A percentile compares a stretch with the other conserved stretches of the same genome.
Evolutionary conservation across 2,113 vertebrate genomes (phyloP).

Genomic region (Syrrhaptes paradoxus): DNA sequence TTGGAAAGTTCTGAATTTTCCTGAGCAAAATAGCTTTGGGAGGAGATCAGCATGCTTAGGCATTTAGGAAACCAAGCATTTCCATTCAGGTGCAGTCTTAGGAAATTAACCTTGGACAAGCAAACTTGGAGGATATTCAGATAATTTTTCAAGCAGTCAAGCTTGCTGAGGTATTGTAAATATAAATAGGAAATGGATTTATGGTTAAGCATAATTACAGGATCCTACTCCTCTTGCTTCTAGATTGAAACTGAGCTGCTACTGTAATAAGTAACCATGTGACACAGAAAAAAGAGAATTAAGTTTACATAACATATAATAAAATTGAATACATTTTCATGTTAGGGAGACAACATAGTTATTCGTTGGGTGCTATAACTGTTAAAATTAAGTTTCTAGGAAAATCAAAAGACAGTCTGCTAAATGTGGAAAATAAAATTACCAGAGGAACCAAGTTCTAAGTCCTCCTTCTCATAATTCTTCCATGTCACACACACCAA

Average conservation of each 20-base stretch:
- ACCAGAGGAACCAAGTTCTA: not conserved
- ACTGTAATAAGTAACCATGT: constrained; percentile 17
- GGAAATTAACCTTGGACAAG: constrained; percentile 8
- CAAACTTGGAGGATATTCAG: not conserved
- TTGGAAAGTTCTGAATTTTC: constrained; percentile 6
- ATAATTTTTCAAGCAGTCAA: constrained; percentile 21
- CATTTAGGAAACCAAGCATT: not conserved
- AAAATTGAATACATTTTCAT: constrained; percentile 42
- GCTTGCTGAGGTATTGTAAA: constrained; percentile 5
- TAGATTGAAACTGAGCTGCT: constrained; percentile 46
- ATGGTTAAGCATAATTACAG: constrained; percentile 9
- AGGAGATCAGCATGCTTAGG: not conserved
- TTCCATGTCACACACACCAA: not conserved
- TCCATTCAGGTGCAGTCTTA: not conserved
- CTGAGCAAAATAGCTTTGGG: not conserved
- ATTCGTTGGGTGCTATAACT: constrained; percentile 3
- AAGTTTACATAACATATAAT: constrained; percentile 34
- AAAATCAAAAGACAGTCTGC: not conserved
- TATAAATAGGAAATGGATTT: constrained; percentile 10
- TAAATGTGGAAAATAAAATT: constrained; percentile 8
- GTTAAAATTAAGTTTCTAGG: constrained; percentile 43
- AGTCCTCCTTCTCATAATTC: not conserved
- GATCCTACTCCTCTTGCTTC: not conserved
- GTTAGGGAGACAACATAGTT: not conserved
- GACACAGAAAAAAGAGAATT: not conserved